Evolutionary conservation across 2,797 vertebrate species (phyloP).

Genomic region (Luscinia luscinia): DNA sequence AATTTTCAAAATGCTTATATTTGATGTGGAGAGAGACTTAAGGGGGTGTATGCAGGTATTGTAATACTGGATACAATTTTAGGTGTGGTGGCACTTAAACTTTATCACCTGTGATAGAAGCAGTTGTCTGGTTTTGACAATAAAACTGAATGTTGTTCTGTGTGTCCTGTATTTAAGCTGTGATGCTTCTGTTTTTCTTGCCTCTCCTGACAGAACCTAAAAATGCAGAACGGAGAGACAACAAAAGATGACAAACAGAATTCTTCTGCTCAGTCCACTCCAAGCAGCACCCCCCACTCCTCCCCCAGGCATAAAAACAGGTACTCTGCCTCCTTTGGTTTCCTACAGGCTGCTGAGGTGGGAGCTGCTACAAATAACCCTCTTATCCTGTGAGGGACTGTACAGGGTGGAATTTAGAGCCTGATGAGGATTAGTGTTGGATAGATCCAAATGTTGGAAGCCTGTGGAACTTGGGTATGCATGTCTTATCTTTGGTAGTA

Average conservation of each 20-base stretch:
- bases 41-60: neutral
- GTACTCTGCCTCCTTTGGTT: slow-evolving; percentile 49
- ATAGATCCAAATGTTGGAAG: neutral
- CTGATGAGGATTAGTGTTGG: neutral
- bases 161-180: neutral
- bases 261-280: slow-evolving; percentile 77
- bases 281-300: slow-evolving; percentile 76
- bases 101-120: neutral
- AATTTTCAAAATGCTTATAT: neutral
- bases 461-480: neutral
- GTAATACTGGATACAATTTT: neutral
- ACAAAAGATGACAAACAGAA: slow-evolving; percentile 76
- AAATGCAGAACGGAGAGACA: slow-evolving; percentile 79
- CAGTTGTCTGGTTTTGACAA: neutral
- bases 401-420: neutral
- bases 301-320: slow-evolving; percentile 79
- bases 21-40: neutral
- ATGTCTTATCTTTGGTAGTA: neutral
- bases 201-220: slow-evolving; percentile 75
- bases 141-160: neutral
- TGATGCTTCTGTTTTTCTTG: slow-evolving; percentile 13
- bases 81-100: neutral
- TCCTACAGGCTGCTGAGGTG: neutral
- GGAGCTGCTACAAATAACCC: neutral
- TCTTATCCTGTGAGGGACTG: neutral